Percentiles rank a stretch among this genome's conserved stretches.
Conservation (phyloP, 2,113 vertebrate genomes). For the Pterocles gutturalis region DNA sequence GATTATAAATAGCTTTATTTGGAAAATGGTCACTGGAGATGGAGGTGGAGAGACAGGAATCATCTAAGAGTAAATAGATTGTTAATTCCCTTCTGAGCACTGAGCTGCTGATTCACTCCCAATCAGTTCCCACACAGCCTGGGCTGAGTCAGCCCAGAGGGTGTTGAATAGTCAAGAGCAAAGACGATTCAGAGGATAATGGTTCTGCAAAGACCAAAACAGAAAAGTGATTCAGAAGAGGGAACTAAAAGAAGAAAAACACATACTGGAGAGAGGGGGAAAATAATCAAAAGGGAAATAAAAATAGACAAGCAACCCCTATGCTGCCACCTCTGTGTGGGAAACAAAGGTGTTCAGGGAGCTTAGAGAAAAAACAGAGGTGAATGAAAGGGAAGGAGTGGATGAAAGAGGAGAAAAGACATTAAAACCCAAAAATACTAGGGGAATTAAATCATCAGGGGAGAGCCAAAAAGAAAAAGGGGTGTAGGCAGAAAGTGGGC, state of each 20-base stretch:
- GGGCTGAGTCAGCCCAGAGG: slow-evolving; percentile 76
- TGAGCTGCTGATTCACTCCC: slow-evolving; percentile 58
- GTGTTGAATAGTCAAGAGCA: slow-evolving; percentile 60
- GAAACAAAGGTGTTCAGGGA: not conserved
- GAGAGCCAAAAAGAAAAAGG: not conserved
- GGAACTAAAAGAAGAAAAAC: slow-evolving; percentile 30
- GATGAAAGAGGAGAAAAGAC: not conserved
- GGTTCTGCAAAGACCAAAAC: slow-evolving; percentile 57
- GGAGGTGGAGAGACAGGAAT: slow-evolving; percentile 46
- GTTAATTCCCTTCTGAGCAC: slow-evolving; percentile 53
- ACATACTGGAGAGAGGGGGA: not conserved
- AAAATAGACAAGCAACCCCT: not conserved
- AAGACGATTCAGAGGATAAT: slow-evolving; percentile 60
- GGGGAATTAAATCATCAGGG: not conserved
- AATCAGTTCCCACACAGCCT: slow-evolving; percentile 71
- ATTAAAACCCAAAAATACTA: not conserved
- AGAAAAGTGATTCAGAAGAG: slow-evolving; percentile 67
- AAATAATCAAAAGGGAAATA: not conserved
- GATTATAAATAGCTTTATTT: slow-evolving; percentile 63
- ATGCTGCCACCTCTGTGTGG: not conserved
- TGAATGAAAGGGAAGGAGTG: not conserved
- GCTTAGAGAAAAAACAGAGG: not conserved
- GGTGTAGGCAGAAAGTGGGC: not conserved
- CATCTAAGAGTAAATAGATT: slow-evolving; percentile 43
- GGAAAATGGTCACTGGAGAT: slow-evolving; percentile 55